Evolutionary conservation across 2,113 vertebrate species (phyloP).

Genomic region (Pelusios castaneus): DNA sequence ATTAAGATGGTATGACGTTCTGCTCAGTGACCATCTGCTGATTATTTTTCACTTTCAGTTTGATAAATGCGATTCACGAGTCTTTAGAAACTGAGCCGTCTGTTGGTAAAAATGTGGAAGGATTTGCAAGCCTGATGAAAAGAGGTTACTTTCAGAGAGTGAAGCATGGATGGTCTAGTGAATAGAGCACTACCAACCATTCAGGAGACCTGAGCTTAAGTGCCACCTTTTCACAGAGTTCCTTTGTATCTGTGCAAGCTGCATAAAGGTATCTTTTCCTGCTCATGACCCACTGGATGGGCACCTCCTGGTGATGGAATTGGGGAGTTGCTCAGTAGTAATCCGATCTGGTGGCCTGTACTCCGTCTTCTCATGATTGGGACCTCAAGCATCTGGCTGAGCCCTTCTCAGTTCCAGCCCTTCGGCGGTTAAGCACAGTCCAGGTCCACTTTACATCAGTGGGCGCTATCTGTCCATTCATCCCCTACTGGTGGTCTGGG

Average conservation of each 20-base stretch:
- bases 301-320: too few relatives aligned
- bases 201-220: neutral
- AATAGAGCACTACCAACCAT: neutral
- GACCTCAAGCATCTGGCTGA: too few relatives aligned
- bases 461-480: too few relatives aligned
- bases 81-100: slow-evolving; percentile 33
- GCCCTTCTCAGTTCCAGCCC: too few relatives aligned
- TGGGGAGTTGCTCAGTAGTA: too few relatives aligned
- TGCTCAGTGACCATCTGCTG: slow-evolving; percentile 38
- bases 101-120: neutral
- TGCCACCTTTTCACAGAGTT: neutral
- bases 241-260: neutral
- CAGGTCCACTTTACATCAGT: too few relatives aligned
- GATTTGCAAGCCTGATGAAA: neutral
- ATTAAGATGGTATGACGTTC: neutral
- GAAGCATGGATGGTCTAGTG: neutral
- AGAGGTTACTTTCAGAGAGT: neutral
- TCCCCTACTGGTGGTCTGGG: too few relatives aligned
- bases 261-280: neutral
- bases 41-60: slow-evolving; percentile 33
- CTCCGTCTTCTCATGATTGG: too few relatives aligned
- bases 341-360: too few relatives aligned
- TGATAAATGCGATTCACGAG: slow-evolving; percentile 42
- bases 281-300: too few relatives aligned
- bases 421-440: too few relatives aligned